These are phyloP conservation scores for Phataginus tricuspis DNA, from an alignment of 2,797 vertebrate species.

Conservation along the genomic window DNA sequence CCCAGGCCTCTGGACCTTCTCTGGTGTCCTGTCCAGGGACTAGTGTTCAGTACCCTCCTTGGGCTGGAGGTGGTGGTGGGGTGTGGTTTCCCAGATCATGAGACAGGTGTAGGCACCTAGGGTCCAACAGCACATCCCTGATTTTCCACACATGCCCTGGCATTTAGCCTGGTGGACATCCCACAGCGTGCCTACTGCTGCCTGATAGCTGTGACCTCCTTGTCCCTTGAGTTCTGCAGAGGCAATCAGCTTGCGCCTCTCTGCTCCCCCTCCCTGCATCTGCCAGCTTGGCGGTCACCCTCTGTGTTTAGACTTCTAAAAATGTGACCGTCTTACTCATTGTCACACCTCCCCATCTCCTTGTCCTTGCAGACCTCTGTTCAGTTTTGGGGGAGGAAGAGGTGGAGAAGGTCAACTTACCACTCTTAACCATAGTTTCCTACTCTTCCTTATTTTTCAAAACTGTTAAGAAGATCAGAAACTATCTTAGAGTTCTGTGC, in stretches of 20 bases:
- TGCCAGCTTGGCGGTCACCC: too few relatives aligned
- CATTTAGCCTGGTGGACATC: background rate
- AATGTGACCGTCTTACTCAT: too few relatives aligned
- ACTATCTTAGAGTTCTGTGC: background rate
- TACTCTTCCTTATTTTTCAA: background rate
- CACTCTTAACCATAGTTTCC: background rate
- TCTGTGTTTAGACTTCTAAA: background rate
- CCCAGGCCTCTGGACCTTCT: background rate
- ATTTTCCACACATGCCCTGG: background rate
- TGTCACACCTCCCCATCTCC: background rate
- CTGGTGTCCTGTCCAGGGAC: background rate
- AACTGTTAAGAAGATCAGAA: background rate
- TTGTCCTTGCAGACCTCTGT: background rate
- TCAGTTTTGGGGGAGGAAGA: background rate
- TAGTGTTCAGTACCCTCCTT: background rate
- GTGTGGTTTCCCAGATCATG: background rate
- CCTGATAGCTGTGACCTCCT: rapidly evolving
- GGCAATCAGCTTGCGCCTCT: background rate
- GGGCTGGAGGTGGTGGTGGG: too few relatives aligned
- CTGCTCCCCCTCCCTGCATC: too few relatives aligned
- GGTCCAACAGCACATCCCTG: too few relatives aligned
- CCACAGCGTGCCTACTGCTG: background rate
- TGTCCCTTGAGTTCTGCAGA: background rate
- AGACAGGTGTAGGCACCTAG: background rate
- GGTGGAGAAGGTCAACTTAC: background rate